Base-by-base conservation (phyloP, 2,888 invertebrate genomes). In the Coleophora flavipennella region DNA sequence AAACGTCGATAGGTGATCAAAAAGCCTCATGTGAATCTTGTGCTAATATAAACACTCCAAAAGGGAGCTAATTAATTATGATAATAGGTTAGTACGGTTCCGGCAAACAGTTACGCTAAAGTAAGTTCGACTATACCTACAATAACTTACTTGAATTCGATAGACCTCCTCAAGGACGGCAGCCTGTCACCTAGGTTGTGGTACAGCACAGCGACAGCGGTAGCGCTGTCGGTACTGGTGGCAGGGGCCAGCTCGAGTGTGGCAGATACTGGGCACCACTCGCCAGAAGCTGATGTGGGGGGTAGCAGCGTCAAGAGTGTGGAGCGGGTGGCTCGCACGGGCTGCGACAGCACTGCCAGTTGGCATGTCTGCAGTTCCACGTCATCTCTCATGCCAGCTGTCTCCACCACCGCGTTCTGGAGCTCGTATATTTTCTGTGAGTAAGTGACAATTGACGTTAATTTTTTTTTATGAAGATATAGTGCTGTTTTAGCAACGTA, bases 101-200 rank as follows among this genome's bases (percentile, higher is more conserved):
- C n/a, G n/a, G n/a, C n/a, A n/a, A n/a, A n/a, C n/a, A n/a, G n/a
- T n/a, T n/a, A n/a, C n/a, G n/a, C n/a, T n/a, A n/a, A n/a, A n/a
- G n/a, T n/a, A n/a, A n/a, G n/a, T n/a, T n/a, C n/a, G n/a, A n/a
- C n/a, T n/a, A n/a, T n/a, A 27, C 7, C 10, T 12, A 13, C 12
- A 29, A n/a, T 10, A 26, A 43, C 88, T 86, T 73, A 91, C 91
- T 87, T 87, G 48, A 87, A 81, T 59, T 90, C 87, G 45, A 88
- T 86, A 39, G 76, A 76, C 46, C 88, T 83, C 37, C 88, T 87
- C 40, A 90, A 68, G 0, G 85, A 85, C 0, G 91, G 91, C 44
- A 91, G 70, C 51, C 89, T 88, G 3, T 85, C 74, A 7, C 88
- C 87, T 41, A 91, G 67, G 53, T 90, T 89, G 53, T 87, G 87